These are phyloP conservation scores for Sardinella longiceps DNA, from an alignment of 2,797 vertebrate genomes.

Conservation along the genomic window DNA sequence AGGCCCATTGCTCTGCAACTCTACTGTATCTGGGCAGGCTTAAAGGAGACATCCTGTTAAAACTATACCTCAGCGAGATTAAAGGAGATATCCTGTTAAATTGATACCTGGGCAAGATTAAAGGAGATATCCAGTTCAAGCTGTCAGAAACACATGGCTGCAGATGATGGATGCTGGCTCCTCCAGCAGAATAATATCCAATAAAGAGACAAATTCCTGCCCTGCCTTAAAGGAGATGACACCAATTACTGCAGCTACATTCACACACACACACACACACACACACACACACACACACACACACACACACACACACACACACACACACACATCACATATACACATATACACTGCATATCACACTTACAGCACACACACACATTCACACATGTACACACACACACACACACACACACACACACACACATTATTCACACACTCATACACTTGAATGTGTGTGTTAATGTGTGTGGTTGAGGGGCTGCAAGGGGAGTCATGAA, in stretches of 20 bases:
- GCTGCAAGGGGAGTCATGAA: no score
- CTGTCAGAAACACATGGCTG: constrained; percentile 36
- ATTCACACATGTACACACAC: no score
- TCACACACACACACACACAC: neutral
- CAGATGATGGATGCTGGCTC: constrained; percentile 38
- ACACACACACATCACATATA: neutral
- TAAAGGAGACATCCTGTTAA: constrained; percentile 39
- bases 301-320: neutral
- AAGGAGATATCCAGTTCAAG: constrained; percentile 40
- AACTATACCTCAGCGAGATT: constrained; percentile 40
- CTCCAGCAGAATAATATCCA: constrained; percentile 29
- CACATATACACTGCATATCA: no score
- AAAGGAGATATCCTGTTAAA: constrained; percentile 41
- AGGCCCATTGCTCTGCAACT: neutral
- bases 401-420: neutral
- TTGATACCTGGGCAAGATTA: constrained; percentile 39
- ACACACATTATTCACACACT: neutral
- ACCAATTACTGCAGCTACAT: constrained; percentile 24
- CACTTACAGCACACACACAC: no score
- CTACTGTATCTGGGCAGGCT: constrained; percentile 36
- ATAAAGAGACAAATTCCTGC: constrained; percentile 42
- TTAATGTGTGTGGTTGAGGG: no score
- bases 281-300: neutral
- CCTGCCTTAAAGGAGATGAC: constrained; percentile 24
- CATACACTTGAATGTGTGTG: no score